Conservation (phyloP, 2,888 invertebrate genomes). For the Urechis unicinctus region DNA sequence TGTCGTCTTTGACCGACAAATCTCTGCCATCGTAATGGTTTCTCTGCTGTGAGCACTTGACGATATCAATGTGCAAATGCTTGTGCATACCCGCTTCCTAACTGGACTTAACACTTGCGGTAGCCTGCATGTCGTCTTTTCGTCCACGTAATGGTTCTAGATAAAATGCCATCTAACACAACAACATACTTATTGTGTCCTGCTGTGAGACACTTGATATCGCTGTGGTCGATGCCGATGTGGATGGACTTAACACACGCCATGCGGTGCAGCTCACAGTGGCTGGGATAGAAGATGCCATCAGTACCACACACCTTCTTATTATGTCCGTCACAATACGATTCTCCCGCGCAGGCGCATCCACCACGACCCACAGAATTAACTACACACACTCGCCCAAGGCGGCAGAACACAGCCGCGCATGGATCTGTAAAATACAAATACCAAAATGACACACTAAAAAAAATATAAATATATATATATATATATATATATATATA, state of each 20-base stretch:
- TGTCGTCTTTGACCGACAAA: too few relatives aligned
- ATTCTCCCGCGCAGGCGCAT: constrained; percentile 57
- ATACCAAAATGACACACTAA: too few relatives aligned
- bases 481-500: too few relatives aligned
- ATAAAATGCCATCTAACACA: not conserved
- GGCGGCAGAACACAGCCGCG: constrained; percentile 61
- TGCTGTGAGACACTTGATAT: constrained; percentile 10
- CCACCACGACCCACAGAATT: constrained; percentile 50
- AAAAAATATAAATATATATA: too few relatives aligned
- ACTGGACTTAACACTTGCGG: too few relatives aligned
- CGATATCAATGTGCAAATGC: too few relatives aligned
- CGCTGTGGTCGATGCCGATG: constrained; percentile 35
- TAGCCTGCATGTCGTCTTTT: too few relatives aligned
- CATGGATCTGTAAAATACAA: constrained; percentile 62
- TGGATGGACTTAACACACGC: constrained; percentile 39
- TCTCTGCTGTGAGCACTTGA: too few relatives aligned
- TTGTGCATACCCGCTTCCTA: too few relatives aligned
- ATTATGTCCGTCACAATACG: constrained; percentile 34
- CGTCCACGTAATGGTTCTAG: too few relatives aligned
- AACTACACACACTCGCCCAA: constrained; percentile 60
- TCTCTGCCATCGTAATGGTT: too few relatives aligned
- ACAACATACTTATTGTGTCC: not conserved
- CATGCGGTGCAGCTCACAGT: constrained; percentile 47
- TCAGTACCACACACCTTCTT: constrained; percentile 48
- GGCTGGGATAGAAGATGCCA: constrained; percentile 41